Evolutionary conservation across 1,140 invertebrate species (phyloP), one percentile per base, ranked within the genome.

Genomic region (Meteorus sp.): DNA sequence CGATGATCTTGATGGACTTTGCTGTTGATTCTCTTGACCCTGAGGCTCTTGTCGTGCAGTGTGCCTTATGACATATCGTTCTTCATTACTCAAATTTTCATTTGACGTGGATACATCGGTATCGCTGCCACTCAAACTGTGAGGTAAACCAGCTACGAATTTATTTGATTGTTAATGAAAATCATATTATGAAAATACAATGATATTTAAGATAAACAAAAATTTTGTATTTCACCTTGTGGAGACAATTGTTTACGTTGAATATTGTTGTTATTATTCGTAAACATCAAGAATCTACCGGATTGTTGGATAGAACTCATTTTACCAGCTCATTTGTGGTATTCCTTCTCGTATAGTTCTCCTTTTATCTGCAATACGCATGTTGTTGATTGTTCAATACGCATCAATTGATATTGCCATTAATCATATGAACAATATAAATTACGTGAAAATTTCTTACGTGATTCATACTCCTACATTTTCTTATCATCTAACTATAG

Each of bases 21-120:
- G 82, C 61, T 83, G 83, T 35, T 85, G 78, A 77, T 88, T 90
- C 76, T 96, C 94, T 78, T 95, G 92, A 4, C 93, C 93, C 77
- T 95, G 93, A 8, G 93, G 93, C 73, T 97, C 93, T 71, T 95
- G 93, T 29, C 93, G 81, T 13, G 90, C 86, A 11, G 88, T 93
- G 62, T 92, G 90, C 60, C 86, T 81, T 58, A 94, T 88, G 13
- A 92, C 89, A 81, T 90, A 91, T 61, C 89, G 83, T 72, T 94
- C 90, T 78, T 93, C 91, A 71, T 89, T 85, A 29, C 91, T 93
- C 59, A 95, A 79, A 78, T 94, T 95, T 77, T 95, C 93, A 61
- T 89, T 93, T 5, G 92, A 94, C 25, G 92, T 93, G 29, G 91
- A 94, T 44, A 94, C 87, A 83, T 95, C 92, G 19, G 92, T 94